A percentile compares a stretch with the other conserved stretches of the same genome.
Conservation (phyloP, 2,113 vertebrate genomes). For the Trochalopteron elliotii region DNA sequence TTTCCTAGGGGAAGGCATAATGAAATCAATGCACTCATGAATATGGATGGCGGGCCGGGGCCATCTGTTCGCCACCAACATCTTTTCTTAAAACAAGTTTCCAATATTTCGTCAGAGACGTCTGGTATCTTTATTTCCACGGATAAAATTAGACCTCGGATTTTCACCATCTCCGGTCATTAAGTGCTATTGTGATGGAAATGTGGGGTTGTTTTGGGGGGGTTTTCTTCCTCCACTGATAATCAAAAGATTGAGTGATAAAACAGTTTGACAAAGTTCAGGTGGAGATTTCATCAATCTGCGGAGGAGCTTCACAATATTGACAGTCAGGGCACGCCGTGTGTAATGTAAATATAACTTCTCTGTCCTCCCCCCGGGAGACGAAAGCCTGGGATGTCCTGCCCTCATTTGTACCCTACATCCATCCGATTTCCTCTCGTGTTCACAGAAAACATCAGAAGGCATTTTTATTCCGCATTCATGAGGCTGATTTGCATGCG, state of each 20-base stretch:
- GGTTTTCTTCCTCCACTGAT: background rate
- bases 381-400: background rate
- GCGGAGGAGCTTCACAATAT: background rate
- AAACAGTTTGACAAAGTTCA: background rate
- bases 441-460: background rate
- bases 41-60: conserved; percentile 68
- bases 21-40: conserved; percentile 75
- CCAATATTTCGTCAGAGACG: conserved; percentile 26
- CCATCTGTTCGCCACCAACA: conserved; percentile 74
- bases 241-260: background rate
- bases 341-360: background rate
- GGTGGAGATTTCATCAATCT: background rate
- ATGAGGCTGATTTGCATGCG: background rate
- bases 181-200: conserved; percentile 17
- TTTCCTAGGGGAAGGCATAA: conserved; percentile 71
- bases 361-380: background rate
- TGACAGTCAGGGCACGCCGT: background rate
- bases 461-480: background rate
- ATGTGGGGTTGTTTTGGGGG: too few relatives aligned
- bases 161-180: conserved; percentile 12
- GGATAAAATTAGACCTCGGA: conserved; percentile 27
- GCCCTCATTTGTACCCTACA: conserved; percentile 11
- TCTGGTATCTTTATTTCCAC: background rate
- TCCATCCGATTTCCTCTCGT: background rate
- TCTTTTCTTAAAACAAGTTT: conserved; percentile 60